Evolutionary conservation across 2,888 invertebrate species (phyloP).

Genomic region (Quadriops clusia): DNA sequence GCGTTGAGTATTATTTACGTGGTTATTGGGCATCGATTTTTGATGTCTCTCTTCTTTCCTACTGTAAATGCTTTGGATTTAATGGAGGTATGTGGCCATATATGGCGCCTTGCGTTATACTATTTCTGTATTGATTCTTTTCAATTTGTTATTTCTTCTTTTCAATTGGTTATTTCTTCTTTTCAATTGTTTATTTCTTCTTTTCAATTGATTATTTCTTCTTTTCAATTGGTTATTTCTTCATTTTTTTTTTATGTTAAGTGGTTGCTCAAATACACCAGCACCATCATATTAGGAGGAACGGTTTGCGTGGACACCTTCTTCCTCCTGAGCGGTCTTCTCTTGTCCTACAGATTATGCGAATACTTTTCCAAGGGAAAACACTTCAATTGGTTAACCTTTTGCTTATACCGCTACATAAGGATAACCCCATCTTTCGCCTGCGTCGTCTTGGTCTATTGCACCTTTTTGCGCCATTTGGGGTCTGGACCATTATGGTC

Average conservation of each 20-base stretch:
- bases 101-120: no score
- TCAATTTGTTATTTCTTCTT: no score
- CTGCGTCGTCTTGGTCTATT: slow-evolving; percentile 34
- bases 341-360: slow-evolving; percentile 33
- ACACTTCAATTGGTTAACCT: slow-evolving; percentile 30
- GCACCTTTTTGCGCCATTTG: slow-evolving; percentile 35
- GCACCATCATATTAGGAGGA: slow-evolving; percentile 33
- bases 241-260: slow-evolving; percentile 20
- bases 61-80: slow-evolving; percentile 30
- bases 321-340: slow-evolving; percentile 36
- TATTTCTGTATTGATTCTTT: no score
- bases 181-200: not conserved
- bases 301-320: slow-evolving; percentile 39
- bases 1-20: slow-evolving; percentile 39
- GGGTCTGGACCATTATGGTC: slow-evolving; percentile 41
- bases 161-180: no score
- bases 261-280: slow-evolving; percentile 31
- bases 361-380: slow-evolving; percentile 27
- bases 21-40: slow-evolving; percentile 36
- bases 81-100: slow-evolving; percentile 31
- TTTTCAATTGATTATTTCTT: not conserved
- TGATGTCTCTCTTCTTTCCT: slow-evolving; percentile 27
- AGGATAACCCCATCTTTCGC: slow-evolving; percentile 40
- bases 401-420: slow-evolving; percentile 36
- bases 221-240: not conserved